Percentiles rank a stretch among this genome's conserved stretches.
These are phyloP conservation scores for Periophthalmodon schlosseri DNA, from an alignment of 2,113 vertebrate species.

Conservation along the genomic window DNA sequence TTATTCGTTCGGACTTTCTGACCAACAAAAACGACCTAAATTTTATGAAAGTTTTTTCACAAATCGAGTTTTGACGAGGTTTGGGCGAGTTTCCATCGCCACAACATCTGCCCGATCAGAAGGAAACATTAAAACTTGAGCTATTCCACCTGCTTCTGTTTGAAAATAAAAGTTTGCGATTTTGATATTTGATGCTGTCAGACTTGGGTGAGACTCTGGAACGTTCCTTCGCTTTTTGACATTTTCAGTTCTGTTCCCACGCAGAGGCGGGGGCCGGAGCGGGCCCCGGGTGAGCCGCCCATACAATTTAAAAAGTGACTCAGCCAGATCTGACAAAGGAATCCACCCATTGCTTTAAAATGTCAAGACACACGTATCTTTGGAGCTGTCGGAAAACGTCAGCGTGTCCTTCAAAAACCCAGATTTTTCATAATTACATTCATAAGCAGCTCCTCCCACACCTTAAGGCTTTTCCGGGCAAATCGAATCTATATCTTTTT, in stretches of 20 bases:
- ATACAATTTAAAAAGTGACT: slow-evolving; percentile 5
- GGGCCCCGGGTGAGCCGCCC: slow-evolving; percentile 1
- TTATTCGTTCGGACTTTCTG: background rate
- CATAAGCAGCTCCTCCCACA: slow-evolving; percentile 21
- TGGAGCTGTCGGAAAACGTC: background rate
- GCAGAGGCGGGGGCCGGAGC: background rate
- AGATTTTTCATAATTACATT: slow-evolving; percentile 27
- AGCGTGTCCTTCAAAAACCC: background rate
- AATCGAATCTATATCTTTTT: slow-evolving; percentile 11
- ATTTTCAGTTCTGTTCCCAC: background rate
- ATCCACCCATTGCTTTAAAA: background rate
- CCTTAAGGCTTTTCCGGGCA: slow-evolving; percentile 39
- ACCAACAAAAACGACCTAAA: background rate
- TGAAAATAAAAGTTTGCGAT: background rate
- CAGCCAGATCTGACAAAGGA: slow-evolving; percentile 8
- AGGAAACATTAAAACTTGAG: background rate
- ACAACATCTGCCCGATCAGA: background rate
- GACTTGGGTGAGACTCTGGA: background rate
- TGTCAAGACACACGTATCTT: background rate
- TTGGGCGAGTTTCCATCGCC: background rate
- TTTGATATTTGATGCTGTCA: background rate
- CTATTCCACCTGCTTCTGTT: background rate
- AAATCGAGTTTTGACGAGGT: background rate
- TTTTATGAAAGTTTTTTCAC: background rate
- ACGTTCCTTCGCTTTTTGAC: background rate